Conservation (phyloP, 53 echinoderm and acorn worm species). For the Henricia sp. region DNA sequence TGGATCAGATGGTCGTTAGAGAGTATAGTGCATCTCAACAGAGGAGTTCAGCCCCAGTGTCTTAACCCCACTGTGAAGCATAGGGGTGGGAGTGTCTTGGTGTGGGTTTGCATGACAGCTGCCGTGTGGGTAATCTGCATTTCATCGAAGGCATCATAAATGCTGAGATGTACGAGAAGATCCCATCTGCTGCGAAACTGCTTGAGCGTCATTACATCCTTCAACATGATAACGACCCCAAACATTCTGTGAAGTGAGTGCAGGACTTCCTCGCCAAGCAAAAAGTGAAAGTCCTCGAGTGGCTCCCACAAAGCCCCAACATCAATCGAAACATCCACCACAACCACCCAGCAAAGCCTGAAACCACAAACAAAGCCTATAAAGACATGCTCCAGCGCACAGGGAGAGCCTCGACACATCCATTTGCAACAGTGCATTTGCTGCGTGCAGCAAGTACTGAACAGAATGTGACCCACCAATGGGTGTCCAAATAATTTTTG, state of each 20-base stretch:
- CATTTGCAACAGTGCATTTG: no score
- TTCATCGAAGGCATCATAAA: constrained; percentile 3
- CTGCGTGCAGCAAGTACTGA: no score
- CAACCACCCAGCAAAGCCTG: no score
- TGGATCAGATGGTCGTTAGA: not conserved
- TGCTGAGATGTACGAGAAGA: constrained; percentile 33
- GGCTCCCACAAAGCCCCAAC: constrained; percentile 24
- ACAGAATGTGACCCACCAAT: no score
- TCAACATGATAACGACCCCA: constrained; percentile 19
- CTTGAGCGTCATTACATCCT: constrained; percentile 32
- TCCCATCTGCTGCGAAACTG: constrained; percentile 24
- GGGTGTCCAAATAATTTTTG: no score
- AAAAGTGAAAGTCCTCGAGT: constrained; percentile 32
- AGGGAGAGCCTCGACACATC: no score
- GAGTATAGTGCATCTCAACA: no score
- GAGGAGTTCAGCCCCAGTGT: not conserved
- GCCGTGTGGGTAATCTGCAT: constrained; percentile 6
- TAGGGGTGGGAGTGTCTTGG: constrained; percentile 21
- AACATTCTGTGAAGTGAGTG: not conserved
- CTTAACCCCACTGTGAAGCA: constrained; percentile 3
- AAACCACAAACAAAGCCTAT: no score
- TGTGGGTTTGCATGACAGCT: constrained; percentile 15
- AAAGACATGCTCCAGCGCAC: no score
- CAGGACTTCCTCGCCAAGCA: not conserved
- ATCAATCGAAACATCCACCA: no score